These are phyloP conservation scores for Papilio demoleus DNA, from an alignment of 2,888 invertebrate genomes.

Conservation along the genomic window DNA sequence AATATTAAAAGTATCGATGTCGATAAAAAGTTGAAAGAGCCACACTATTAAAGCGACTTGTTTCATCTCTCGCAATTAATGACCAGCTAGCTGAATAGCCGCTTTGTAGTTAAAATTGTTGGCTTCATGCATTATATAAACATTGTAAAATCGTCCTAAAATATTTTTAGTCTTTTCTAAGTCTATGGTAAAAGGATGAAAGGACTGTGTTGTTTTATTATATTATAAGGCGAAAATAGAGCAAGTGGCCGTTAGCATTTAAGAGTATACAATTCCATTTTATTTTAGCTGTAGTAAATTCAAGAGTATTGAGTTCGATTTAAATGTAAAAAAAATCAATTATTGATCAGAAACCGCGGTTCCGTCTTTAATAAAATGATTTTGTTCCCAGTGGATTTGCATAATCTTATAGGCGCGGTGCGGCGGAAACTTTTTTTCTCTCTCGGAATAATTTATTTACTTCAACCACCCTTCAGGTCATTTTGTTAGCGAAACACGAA, in stretches of 20 bases:
- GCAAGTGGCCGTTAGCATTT: too few species aligned
- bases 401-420: conserved; percentile 55
- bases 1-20: conserved; percentile 48
- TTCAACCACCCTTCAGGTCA: conserved; percentile 45
- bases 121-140: conserved; percentile 75
- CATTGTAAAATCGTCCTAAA: conserved; percentile 64
- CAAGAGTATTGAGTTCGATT: conserved; percentile 26
- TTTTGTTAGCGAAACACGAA: conserved; percentile 48
- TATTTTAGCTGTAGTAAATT: conserved; percentile 20
- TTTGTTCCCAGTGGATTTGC: conserved; percentile 52
- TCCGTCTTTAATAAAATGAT: conserved; percentile 44
- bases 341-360: conserved; percentile 38
- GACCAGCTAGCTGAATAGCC: conserved; percentile 79
- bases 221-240: too few species aligned
- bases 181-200: conserved; percentile 1
- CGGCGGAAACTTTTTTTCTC: conserved; percentile 53
- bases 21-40: conserved; percentile 52
- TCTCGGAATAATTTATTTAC: conserved; percentile 64
- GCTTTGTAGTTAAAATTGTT: conserved; percentile 77
- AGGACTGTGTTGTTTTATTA: too few species aligned
- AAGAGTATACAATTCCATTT: conserved; percentile 22
- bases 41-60: conserved; percentile 64
- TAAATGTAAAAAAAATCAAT: conserved; percentile 34
- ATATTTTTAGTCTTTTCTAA: conserved; percentile 21
- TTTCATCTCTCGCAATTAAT: conserved; percentile 80